These are phyloP conservation scores for Blera fallax DNA, from an alignment of 2,888 invertebrate species.

Conservation along the genomic window DNA sequence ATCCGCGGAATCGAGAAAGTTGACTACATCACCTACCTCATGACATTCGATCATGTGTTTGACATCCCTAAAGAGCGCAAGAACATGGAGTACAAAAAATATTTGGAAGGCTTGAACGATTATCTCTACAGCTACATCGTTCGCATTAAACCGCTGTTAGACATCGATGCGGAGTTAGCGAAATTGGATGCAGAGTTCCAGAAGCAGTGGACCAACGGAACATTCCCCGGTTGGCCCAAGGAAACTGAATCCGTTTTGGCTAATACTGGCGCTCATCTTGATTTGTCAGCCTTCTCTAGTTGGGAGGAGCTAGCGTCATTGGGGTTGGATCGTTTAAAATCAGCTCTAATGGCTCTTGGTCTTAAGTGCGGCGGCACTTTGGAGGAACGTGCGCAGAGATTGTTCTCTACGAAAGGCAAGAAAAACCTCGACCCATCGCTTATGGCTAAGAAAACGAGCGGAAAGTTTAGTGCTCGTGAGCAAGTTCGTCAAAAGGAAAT, in stretches of 20 bases:
- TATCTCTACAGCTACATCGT: slow-evolving; percentile 92
- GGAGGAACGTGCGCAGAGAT: slow-evolving; percentile 97
- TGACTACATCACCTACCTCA: slow-evolving; percentile 97
- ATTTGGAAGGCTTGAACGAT: slow-evolving; percentile 90
- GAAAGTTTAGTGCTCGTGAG: slow-evolving; percentile 82
- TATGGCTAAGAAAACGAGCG: slow-evolving; percentile 92
- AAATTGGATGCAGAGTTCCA: slow-evolving; percentile 91
- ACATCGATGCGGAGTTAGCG: slow-evolving; percentile 90
- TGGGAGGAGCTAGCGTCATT: slow-evolving; percentile 98
- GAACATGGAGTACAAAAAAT: slow-evolving; percentile 93
- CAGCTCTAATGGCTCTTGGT: slow-evolving; percentile 97
- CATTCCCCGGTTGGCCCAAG: slow-evolving; percentile 98
- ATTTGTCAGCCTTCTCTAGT: slow-evolving; percentile 98
- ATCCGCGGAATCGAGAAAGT: slow-evolving; percentile 98
- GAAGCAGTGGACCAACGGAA: slow-evolving; percentile 93
- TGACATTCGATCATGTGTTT: slow-evolving; percentile 96
- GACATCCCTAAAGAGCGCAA: slow-evolving; percentile 96
- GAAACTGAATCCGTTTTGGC: slow-evolving; percentile 96
- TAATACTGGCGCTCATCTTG: slow-evolving; percentile 97
- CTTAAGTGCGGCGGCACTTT: slow-evolving; percentile 99
- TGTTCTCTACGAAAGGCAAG: slow-evolving; percentile 97
- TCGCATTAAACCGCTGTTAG: slow-evolving; percentile 92
- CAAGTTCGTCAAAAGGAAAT: slow-evolving; percentile 91
- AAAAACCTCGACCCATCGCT: slow-evolving; percentile 95
- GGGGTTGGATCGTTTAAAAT: slow-evolving; percentile 98